These are phyloP conservation scores for Pogonognathellus flavescens DNA, from an alignment of 1,140 invertebrate species.

Conservation along the genomic window DNA sequence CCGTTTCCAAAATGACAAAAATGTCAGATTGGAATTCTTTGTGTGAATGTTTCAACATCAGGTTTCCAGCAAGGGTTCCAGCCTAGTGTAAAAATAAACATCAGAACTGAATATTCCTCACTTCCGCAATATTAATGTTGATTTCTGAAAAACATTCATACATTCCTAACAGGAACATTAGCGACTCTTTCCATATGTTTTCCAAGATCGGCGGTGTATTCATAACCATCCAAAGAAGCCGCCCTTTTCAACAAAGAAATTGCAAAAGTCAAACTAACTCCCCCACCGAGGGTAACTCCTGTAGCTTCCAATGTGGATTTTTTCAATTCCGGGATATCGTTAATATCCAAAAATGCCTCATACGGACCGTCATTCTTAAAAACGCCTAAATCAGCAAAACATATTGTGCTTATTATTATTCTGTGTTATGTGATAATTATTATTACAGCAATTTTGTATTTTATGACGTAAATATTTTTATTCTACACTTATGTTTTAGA, in stretches of 20 bases:
- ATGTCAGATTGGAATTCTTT: conserved; percentile 73
- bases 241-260: conserved; percentile 76
- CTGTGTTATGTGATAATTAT: no score
- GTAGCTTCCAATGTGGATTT: conserved; percentile 47
- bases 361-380: conserved; percentile 69
- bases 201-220: conserved; percentile 75
- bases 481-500: no score
- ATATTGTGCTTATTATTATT: background rate
- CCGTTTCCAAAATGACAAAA: conserved; percentile 71
- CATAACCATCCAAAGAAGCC: conserved; percentile 72
- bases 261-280: conserved; percentile 76
- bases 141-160: conserved; percentile 67
- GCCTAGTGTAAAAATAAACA: background rate
- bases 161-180: conserved; percentile 81
- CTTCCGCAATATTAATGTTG: background rate
- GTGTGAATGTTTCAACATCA: conserved; percentile 73
- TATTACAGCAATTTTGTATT: no score
- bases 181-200: conserved; percentile 80
- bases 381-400: conserved; percentile 71
- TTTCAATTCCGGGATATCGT: conserved; percentile 77
- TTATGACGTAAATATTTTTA: no score
- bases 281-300: conserved; percentile 72
- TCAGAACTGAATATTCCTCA: background rate
- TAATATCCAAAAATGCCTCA: conserved; percentile 80
- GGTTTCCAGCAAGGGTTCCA: conserved; percentile 69